Percentiles rank a stretch among this genome's conserved stretches.
phyloP scores from a whole-genome alignment of 2,888 invertebrate species.

The Geophilus truncorum region DNA sequence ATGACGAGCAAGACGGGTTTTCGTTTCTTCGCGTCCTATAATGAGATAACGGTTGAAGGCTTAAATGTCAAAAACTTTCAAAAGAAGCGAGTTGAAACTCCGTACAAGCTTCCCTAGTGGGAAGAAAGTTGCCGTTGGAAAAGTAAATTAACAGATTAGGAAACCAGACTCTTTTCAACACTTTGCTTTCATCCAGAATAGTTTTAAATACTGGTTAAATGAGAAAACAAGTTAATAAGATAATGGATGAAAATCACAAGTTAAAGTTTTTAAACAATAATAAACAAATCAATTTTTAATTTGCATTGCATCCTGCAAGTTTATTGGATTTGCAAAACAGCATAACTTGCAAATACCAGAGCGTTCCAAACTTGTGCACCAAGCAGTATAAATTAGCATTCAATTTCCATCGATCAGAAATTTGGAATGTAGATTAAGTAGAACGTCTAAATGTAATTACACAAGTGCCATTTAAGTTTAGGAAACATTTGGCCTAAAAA shows the following conservation, averaged over 20 bases:
- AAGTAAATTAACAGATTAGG: background rate
- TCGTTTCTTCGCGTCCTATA: constrained; percentile 53
- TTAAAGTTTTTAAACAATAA: too few relatives aligned
- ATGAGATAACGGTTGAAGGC: constrained; percentile 29
- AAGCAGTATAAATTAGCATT: background rate
- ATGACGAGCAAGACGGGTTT: constrained; percentile 68
- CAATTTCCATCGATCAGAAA: background rate
- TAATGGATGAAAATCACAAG: too few relatives aligned
- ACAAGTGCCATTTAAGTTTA: background rate
- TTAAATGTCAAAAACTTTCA: constrained; percentile 14
- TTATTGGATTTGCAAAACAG: too few relatives aligned
- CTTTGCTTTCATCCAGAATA: background rate
- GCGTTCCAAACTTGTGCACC: background rate
- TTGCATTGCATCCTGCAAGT: too few relatives aligned
- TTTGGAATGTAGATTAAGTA: constrained; percentile 1
- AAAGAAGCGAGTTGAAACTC: background rate
- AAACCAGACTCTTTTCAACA: background rate
- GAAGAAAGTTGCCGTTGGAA: background rate
- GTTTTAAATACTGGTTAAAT: background rate
- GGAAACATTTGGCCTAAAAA: background rate
- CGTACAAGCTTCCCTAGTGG: too few relatives aligned
- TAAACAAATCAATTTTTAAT: too few relatives aligned
- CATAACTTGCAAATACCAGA: too few relatives aligned
- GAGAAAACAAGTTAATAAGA: too few relatives aligned
- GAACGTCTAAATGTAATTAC: background rate